Evolutionary conservation across 2,797 vertebrate species (phyloP).

Genomic region (Eptatretus atami): DNA sequence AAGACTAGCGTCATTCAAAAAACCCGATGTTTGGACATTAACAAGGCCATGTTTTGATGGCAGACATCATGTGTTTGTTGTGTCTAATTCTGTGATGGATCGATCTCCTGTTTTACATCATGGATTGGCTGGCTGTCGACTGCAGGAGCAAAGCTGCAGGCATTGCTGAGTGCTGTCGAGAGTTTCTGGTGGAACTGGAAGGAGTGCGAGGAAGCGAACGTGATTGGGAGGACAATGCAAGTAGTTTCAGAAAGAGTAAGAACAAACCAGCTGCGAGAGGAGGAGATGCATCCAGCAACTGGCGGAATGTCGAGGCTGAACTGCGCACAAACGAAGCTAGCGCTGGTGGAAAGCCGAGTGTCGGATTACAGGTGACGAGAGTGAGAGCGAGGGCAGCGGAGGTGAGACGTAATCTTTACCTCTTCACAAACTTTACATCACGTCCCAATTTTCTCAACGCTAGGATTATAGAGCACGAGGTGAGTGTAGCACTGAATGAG

Average conservation of each 20-base stretch:
- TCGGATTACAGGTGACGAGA: conserved; percentile 64
- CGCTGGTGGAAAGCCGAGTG: conserved; percentile 97
- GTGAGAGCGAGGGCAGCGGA: not conserved
- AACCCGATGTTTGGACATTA: no score
- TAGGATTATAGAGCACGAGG: conserved; percentile 89
- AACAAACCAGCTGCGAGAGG: conserved; percentile 49
- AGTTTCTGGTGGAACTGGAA: conserved; percentile 55
- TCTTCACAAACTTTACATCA: not conserved
- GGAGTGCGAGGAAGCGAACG: conserved; percentile 24
- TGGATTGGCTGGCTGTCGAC: conserved; percentile 2
- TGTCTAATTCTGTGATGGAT: no score
- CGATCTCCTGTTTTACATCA: no score
- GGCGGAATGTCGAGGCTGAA: conserved; percentile 64
- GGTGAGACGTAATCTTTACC: not conserved
- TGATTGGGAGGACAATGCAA: conserved; percentile 19
- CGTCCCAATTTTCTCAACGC: not conserved
- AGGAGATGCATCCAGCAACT: conserved; percentile 22
- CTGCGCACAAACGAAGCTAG: conserved; percentile 87
- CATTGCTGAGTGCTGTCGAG: conserved; percentile 69
- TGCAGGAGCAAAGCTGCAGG: conserved; percentile 60
- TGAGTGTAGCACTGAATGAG: conserved; percentile 70
- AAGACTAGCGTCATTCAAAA: no score
- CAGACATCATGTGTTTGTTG: no score
- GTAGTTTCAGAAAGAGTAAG: conserved; percentile 45
- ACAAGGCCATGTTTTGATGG: no score